Conservation (phyloP, 2,113 vertebrate genomes). For the Dryoscopus gambensis region DNA sequence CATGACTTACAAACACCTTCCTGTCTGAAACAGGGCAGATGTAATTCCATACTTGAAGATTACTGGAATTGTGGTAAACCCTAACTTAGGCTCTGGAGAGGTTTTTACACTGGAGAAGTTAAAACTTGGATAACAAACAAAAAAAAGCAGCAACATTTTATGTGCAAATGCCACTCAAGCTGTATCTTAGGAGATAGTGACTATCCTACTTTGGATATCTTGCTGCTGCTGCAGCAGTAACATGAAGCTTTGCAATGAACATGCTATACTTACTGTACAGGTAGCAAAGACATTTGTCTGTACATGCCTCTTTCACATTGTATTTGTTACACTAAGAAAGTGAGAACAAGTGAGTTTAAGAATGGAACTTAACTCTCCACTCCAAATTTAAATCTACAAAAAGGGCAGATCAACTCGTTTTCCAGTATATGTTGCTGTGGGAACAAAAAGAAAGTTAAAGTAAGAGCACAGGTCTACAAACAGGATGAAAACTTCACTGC, state of each 20-base stretch:
- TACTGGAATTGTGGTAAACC: conserved; percentile 41
- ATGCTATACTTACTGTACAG: conserved; percentile 42
- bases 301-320: conserved; percentile 41
- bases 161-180: conserved; percentile 43
- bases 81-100: conserved; percentile 57
- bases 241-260: conserved; percentile 37
- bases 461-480: conserved; percentile 8
- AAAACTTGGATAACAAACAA: not conserved
- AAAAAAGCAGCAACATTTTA: conserved; percentile 28
- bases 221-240: conserved; percentile 44
- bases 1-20: conserved; percentile 48
- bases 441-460: conserved; percentile 4
- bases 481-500: conserved; percentile 4
- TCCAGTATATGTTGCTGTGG: conserved; percentile 26
- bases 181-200: conserved; percentile 16
- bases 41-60: conserved; percentile 42
- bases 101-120: conserved; percentile 15
- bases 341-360: conserved; percentile 9
- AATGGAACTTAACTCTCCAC: conserved; percentile 8
- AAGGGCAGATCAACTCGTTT: not conserved
- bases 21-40: conserved; percentile 45
- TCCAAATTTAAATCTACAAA: conserved; percentile 13
- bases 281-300: conserved; percentile 34
- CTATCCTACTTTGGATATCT: not conserved
- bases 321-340: conserved; percentile 23